Evolutionary conservation across 2,797 vertebrate species (phyloP).

Genomic region (Tokudaia tokunoshimensis): DNA sequence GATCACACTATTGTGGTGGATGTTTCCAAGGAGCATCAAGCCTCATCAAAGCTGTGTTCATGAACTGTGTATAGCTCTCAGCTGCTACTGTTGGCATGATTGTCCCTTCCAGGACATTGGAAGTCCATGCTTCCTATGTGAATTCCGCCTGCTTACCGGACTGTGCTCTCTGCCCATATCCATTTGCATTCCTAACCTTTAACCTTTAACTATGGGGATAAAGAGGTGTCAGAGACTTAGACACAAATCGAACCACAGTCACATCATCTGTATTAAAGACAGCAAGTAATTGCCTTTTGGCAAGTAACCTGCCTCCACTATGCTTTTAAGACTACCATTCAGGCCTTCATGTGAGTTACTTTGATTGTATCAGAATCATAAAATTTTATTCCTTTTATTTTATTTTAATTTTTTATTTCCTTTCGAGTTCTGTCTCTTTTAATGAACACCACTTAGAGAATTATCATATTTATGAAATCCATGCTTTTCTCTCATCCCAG

Average conservation of each 20-base stretch:
- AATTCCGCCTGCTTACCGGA: not conserved
- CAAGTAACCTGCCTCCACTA: not conserved
- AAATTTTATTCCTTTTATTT: too few species aligned
- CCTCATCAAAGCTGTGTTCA: not conserved
- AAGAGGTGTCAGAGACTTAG: not conserved
- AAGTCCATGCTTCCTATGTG: not conserved
- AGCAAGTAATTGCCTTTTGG: not conserved
- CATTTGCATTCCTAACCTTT: not conserved
- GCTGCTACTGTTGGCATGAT: not conserved
- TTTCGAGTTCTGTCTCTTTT: constrained; percentile 33
- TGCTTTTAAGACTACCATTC: not conserved
- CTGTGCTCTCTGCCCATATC: not conserved
- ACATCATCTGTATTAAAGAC: not conserved
- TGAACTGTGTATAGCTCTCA: not conserved
- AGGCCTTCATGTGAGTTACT: not conserved
- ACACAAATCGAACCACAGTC: not conserved
- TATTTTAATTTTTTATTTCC: too few species aligned
- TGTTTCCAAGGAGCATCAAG: not conserved
- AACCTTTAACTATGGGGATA: not conserved
- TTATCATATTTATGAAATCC: constrained; percentile 41
- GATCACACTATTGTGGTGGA: not conserved
- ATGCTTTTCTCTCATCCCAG: constrained; percentile 36
- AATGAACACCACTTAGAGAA: constrained; percentile 52
- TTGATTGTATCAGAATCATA: not conserved
- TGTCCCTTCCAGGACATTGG: not conserved